These are phyloP conservation scores for Aproaerema taeniolella DNA, from an alignment of 2,888 invertebrate genomes.

Conservation along the genomic window DNA sequence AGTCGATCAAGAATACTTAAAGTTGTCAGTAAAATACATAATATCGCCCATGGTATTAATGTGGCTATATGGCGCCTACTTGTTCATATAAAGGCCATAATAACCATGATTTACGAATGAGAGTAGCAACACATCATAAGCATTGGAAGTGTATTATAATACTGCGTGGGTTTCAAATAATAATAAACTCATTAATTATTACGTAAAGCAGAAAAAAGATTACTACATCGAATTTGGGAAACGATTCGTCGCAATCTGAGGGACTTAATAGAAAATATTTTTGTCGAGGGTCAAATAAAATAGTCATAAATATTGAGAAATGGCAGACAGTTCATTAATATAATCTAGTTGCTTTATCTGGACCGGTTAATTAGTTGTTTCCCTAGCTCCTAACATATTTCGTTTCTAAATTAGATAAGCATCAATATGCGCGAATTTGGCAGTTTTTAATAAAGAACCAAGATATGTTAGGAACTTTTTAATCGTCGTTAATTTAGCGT, in stretches of 20 bases:
- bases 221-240: constrained; percentile 33
- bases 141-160: constrained; percentile 20
- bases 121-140: constrained; percentile 11
- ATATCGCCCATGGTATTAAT: too few species aligned
- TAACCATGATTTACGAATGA: constrained; percentile 11
- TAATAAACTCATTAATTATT: constrained; percentile 37
- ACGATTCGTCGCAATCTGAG: constrained; percentile 27
- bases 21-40: too few species aligned
- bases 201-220: constrained; percentile 29
- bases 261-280: constrained; percentile 35
- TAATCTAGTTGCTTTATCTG: too few species aligned
- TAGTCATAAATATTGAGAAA: constrained; percentile 23
- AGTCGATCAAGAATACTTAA: too few species aligned
- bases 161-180: constrained; percentile 29
- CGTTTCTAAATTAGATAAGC: neutral
- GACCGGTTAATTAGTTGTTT: too few species aligned
- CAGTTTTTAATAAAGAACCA: neutral
- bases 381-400: too few species aligned
- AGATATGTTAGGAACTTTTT: constrained; percentile 2
- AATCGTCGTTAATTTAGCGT: constrained; percentile 8
- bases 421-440: constrained; percentile 5
- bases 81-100: neutral
- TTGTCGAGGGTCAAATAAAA: constrained; percentile 28
- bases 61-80: too few species aligned
- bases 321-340: neutral